Evolutionary conservation across 2,113 vertebrate genomes (phyloP).

Genomic region (Ancistrus triradiatus): DNA sequence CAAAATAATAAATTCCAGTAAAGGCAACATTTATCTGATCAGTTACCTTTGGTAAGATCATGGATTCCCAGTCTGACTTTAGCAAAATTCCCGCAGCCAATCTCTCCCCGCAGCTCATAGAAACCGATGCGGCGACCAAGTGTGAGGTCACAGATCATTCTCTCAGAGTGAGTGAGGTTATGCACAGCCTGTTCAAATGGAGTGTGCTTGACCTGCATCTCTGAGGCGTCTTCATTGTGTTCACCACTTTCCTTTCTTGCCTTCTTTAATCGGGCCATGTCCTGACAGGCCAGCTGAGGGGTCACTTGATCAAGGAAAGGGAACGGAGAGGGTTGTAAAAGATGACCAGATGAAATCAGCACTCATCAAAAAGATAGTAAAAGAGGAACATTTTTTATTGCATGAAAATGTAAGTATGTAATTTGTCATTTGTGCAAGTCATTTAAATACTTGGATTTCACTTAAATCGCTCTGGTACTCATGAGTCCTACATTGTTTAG

Average conservation of each 20-base stretch:
- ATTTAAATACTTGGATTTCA: too few relatives aligned
- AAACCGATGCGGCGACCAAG: conserved; percentile 63
- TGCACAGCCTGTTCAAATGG: conserved; percentile 56
- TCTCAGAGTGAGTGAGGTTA: conserved; percentile 60
- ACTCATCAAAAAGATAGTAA: too few relatives aligned
- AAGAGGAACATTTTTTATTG: too few relatives aligned
- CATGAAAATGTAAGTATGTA: too few relatives aligned
- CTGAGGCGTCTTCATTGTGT: conserved; percentile 19
- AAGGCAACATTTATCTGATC: background rate
- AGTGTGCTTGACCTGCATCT: conserved; percentile 35
- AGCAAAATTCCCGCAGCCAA: conserved; percentile 71
- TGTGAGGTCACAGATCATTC: conserved; percentile 54
- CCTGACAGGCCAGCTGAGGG: conserved; percentile 5
- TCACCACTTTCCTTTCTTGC: background rate
- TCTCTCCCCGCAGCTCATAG: conserved; percentile 67
- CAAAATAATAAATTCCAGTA: too few relatives aligned
- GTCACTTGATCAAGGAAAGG: background rate
- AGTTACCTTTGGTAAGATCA: conserved; percentile 68
- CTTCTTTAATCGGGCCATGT: conserved; percentile 9
- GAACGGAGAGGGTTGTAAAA: background rate
- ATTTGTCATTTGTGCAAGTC: too few relatives aligned
- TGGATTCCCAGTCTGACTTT: conserved; percentile 68
- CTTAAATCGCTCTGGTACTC: too few relatives aligned
- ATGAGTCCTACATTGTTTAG: too few relatives aligned
- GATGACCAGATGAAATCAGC: too few relatives aligned